Base-by-base conservation (phyloP, 2,888 invertebrate species). In the Cephus spinipes region DNA sequence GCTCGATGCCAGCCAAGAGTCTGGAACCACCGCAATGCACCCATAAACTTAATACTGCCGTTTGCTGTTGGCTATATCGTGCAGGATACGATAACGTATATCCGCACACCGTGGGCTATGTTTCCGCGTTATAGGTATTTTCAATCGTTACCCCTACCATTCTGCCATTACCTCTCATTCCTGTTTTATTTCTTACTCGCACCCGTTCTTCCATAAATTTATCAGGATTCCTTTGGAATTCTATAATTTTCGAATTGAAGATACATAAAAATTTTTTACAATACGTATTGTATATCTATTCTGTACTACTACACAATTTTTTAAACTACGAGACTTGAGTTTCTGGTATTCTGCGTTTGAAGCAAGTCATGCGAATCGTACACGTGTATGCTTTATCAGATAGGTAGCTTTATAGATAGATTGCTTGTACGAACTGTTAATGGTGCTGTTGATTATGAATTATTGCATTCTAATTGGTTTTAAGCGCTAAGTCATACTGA, bases 1-100 rank as follows among this genome's bases (percentile, higher is more conserved):
- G 82, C 80, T 85, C 81, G 78, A 69, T 81, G 82, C 84, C 81
- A 85, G 85, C 82, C 83, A 82, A 81, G 84, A 85, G 84, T 85
- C 85, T 84, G 81, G 87, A 86, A 89, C 85, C 87, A 86, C 89
- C 87, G 89, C 89, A 90, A 87, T 90, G 89, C 89, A 87, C 87
- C 88, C 86, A 88, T 89, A 88, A 89, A 89, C 88, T 88, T 87
- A 87, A 89, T 87, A 86, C 89, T 82, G 79, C 84, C 84, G 82
- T 83, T 85, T 83, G 81, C 71, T 68, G 68, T 76, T 74, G 75
- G 77, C 79, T 80, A 76, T 73, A 74, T 73, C 73, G 40, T 73
- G 81, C 81, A 81, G 83, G 83, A 85, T 84, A 83, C 86, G 84
- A 84, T 86, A 87, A 81, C 83, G 79, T 83, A 85, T 82, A 85